Evolutionary conservation across 2,113 vertebrate genomes (phyloP), one percentile per base, ranked within the genome.

Genomic region (Gadus chalcogrammus): DNA sequence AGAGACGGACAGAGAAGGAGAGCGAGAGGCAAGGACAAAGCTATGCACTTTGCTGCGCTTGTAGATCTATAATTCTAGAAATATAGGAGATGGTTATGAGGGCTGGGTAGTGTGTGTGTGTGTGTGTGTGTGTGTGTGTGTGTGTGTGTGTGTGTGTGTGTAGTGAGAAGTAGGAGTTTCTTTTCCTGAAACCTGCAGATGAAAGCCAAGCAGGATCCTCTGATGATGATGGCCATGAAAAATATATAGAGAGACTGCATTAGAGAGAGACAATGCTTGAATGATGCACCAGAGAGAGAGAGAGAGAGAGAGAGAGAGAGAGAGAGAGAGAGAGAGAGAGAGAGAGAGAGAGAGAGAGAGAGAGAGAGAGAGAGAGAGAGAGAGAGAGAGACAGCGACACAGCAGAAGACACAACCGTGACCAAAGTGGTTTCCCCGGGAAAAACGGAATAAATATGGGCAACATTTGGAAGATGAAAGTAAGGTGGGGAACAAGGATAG

Each of bases 361-460:
- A 20, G 15, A 31, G 38, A 42, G n/a, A 18, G 38, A 16, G 64
- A 52, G 64, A n/a, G 38, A 9, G 35, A 42, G 38, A 9, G 35
- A 42, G 38, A 15, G 11, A 48, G 4, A 18, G 67, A 79, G 79
- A 85, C 79, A 85, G 79, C 76, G 75, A 78, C 83, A 78, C 71
- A 69, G 76, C 80, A 85, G 73, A 69, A 31, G 31, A 31, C 31
- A 5, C 22, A 24, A 24, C 3, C 5, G 31, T 31, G 1, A 31
- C 31, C 4, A 31, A 31, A 31, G 31, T 31, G 31, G 31, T 31
- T 31, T 31, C n/a, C 31, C 31, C 31, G 5, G 31, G 31, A 31
- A 31, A 31, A 5, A 31, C 2, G 4, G 0, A 31, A 31, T 6
- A 31, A 31, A 64, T n/a, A 75, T 72, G 68, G 63, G 70, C 72